These are phyloP conservation scores for Sebastes trivittatus DNA, from an alignment of 2,797 vertebrate genomes.

Conservation along the genomic window DNA sequence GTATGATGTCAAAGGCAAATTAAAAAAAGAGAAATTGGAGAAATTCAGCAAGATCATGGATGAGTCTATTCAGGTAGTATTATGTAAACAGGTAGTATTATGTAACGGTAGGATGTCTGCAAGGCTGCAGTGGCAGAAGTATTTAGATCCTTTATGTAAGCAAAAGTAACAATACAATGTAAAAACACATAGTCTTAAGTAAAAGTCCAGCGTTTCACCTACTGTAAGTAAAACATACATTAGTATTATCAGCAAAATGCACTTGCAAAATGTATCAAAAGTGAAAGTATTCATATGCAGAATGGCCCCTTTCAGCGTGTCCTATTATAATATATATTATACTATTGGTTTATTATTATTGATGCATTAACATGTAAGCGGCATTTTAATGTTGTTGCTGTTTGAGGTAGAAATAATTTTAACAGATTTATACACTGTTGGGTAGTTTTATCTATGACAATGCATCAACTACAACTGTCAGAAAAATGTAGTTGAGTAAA, in stretches of 20 bases:
- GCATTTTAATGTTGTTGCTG: background rate
- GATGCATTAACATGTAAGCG: background rate
- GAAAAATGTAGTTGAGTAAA: background rate
- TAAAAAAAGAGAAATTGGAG: background rate
- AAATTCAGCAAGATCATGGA: background rate
- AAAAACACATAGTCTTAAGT: background rate
- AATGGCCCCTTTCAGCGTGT: background rate
- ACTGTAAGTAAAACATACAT: background rate
- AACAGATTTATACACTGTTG: background rate
- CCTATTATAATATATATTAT: background rate
- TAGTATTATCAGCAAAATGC: background rate
- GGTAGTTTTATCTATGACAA: background rate
- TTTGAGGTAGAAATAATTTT: background rate
- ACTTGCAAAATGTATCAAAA: background rate
- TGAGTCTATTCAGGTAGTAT: background rate
- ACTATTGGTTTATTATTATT: background rate
- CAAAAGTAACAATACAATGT: background rate
- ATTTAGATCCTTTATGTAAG: background rate
- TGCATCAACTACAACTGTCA: background rate
- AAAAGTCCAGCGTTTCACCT: background rate
- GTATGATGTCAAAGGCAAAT: background rate
- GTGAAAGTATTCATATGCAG: background rate
- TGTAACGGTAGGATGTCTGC: background rate
- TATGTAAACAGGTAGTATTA: background rate
- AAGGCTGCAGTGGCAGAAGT: background rate